Conservation (phyloP, 2,797 vertebrate genomes). For the Champsocephalus gunnari region DNA sequence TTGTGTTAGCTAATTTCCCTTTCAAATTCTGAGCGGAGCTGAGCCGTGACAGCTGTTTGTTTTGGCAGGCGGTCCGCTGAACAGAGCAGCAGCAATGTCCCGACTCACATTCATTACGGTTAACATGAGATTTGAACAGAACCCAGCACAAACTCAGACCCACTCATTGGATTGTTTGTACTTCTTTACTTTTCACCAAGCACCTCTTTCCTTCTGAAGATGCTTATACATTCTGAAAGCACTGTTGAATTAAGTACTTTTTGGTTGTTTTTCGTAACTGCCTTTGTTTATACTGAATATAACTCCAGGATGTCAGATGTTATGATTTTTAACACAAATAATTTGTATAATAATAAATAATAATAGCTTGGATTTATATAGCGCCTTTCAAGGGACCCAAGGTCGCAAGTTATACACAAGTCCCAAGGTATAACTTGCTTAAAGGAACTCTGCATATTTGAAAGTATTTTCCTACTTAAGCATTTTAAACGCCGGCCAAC, state of each 20-base stretch:
- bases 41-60: conserved; percentile 79
- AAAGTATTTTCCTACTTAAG: neutral
- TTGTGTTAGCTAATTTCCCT: conserved; percentile 78
- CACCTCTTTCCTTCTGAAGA: neutral
- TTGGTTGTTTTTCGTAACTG: conserved; percentile 7
- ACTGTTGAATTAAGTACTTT: neutral
- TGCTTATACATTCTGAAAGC: neutral
- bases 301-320: conserved; percentile 1
- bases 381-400: too few relatives aligned
- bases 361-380: too few relatives aligned
- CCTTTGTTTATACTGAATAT: conserved; percentile 9
- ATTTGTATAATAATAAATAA: neutral
- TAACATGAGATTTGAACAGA: conserved; percentile 51
- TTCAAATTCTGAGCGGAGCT: conserved; percentile 70
- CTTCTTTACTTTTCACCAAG: neutral
- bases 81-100: conserved; percentile 50
- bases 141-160: conserved; percentile 24
- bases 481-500: conserved; percentile 4
- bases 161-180: neutral
- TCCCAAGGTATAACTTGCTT: neutral
- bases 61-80: conserved; percentile 68
- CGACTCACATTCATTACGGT: conserved; percentile 51
- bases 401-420: too few relatives aligned
- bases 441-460: conserved; percentile 19
- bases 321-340: conserved; percentile 12